These are phyloP conservation scores for Acromyrmex charruanus DNA, from an alignment of 1,140 invertebrate genomes.

Conservation along the genomic window DNA sequence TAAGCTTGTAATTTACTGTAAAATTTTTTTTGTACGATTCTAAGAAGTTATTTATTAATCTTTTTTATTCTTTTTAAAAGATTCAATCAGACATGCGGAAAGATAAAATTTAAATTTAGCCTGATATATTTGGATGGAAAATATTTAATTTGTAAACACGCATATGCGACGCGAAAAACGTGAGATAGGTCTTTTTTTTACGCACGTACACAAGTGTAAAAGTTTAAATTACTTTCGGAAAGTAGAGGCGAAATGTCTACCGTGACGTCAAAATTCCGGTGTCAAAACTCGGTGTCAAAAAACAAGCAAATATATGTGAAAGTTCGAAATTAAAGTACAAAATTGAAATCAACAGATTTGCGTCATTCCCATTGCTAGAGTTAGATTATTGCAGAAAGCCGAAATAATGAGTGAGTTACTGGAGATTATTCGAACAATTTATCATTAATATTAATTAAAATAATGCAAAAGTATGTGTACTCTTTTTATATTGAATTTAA, in stretches of 20 bases:
- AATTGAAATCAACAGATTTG: constrained; percentile 28
- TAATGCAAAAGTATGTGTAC: not conserved
- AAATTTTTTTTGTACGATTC: not conserved
- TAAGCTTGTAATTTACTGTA: not conserved
- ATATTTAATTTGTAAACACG: not conserved
- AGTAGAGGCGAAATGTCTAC: not conserved
- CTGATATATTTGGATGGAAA: not conserved
- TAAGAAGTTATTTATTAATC: constrained; percentile 5
- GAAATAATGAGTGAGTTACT: not conserved
- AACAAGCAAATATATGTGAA: not conserved
- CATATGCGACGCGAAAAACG: no score
- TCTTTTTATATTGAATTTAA: not conserved
- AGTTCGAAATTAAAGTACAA: constrained; percentile 21
- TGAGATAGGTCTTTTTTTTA: not conserved
- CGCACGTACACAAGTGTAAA: not conserved
- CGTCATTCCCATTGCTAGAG: not conserved
- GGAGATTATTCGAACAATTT: not conserved
- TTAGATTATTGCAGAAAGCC: not conserved
- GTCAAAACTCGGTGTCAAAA: constrained; percentile 26
- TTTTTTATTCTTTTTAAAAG: not conserved
- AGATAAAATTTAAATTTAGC: not conserved
- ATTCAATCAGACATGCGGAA: not conserved
- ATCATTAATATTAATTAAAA: constrained; percentile 15
- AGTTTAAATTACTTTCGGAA: constrained; percentile 37
- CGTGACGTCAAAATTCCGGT: constrained; percentile 19